Evolutionary conservation across 2,797 vertebrate species (phyloP).

Genomic region (Morelia viridis): DNA sequence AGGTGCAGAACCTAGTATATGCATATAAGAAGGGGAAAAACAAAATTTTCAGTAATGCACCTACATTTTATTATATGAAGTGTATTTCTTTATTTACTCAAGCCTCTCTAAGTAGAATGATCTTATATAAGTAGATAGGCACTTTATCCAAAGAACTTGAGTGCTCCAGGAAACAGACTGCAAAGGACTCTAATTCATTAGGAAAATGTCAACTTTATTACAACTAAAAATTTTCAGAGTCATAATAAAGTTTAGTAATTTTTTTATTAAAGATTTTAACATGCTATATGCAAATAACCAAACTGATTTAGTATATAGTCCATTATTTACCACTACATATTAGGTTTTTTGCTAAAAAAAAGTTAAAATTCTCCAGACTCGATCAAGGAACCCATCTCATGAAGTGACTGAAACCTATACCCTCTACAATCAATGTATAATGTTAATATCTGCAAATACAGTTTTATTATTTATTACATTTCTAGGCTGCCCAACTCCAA

Average conservation of each 20-base stretch:
- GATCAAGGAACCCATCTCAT: neutral
- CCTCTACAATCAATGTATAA: neutral
- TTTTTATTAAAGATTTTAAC: neutral
- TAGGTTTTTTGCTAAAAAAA: neutral
- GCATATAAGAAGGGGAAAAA: neutral
- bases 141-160: neutral
- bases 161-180: neutral
- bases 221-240: neutral
- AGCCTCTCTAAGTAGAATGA: neutral
- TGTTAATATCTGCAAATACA: neutral
- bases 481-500: neutral
- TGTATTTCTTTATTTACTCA: neutral
- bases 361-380: neutral
- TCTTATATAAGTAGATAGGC: neutral
- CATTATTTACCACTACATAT: neutral
- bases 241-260: neutral
- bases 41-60: neutral
- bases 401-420: neutral
- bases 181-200: conserved; percentile 1
- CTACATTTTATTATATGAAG: neutral
- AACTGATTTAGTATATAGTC: neutral
- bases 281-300: neutral
- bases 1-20: conserved; percentile 17
- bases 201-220: conserved; percentile 12
- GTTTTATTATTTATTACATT: neutral